Evolutionary conservation across 2,888 invertebrate species (phyloP).

Genomic region (Noctuana brunneofusca): DNA sequence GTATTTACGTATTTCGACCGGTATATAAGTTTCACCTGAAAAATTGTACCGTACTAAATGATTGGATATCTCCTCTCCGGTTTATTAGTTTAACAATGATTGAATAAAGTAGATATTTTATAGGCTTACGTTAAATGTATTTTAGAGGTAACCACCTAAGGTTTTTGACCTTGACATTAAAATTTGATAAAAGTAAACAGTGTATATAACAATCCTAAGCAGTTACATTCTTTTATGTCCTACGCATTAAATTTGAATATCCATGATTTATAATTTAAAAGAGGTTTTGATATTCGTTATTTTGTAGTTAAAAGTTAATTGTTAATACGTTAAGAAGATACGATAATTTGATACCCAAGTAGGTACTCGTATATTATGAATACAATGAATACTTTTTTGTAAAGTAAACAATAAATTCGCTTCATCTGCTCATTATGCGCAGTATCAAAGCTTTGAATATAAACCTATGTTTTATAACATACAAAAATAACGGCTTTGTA

Average conservation of each 20-base stretch:
- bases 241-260: not conserved
- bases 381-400: not conserved
- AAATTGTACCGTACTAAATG: no score
- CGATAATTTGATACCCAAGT: no score
- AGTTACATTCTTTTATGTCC: no score
- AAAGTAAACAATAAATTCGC: not conserved
- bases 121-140: not conserved
- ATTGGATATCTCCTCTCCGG: no score
- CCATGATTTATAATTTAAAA: not conserved
- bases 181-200: not conserved
- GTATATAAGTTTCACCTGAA: not conserved
- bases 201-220: not conserved
- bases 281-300: not conserved
- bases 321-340: no score
- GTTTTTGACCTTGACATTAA: conserved; percentile 1
- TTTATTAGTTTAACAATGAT: no score
- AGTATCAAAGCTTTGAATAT: not conserved
- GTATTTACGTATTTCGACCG: no score
- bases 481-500: conserved; percentile 13
- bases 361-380: no score
- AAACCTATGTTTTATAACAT: conserved; percentile 1
- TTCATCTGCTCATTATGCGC: not conserved
- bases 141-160: not conserved
- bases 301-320: no score
- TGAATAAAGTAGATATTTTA: no score